Percentiles rank a stretch among this genome's conserved stretches.
Conservation (phyloP, 2,888 invertebrate genomes). For the Theodoxus fluviatilis region DNA sequence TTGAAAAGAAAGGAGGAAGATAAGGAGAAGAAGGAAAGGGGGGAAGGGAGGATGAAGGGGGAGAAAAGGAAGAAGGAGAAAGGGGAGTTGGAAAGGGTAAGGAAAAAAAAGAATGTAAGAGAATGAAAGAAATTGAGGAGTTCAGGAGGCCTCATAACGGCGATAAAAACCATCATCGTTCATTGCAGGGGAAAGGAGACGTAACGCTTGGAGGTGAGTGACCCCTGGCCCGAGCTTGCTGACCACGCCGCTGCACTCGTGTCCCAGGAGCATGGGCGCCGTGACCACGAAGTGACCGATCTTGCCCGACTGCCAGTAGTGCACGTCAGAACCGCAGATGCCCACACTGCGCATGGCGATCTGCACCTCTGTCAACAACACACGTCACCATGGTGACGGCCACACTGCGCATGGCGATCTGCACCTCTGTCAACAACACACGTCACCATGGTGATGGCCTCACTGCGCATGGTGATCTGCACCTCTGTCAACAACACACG, state of each 20-base stretch:
- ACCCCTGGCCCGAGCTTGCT: slow-evolving; percentile 74
- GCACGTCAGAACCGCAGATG: slow-evolving; percentile 93
- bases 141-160: too few relatives aligned
- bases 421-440: slow-evolving; percentile 74
- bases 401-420: slow-evolving; percentile 86
- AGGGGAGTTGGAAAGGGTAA: too few relatives aligned
- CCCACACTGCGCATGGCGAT: slow-evolving; percentile 89
- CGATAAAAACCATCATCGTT: too few relatives aligned
- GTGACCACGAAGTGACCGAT: slow-evolving; percentile 84
- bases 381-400: slow-evolving; percentile 75
- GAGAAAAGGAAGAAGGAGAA: too few relatives aligned
- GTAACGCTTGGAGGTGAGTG: slow-evolving; percentile 69
- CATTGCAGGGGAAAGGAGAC: background rate
- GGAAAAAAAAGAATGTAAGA: too few relatives aligned
- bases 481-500: slow-evolving; percentile 73
- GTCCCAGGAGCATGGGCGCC: slow-evolving; percentile 92
- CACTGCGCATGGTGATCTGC: slow-evolving; percentile 84
- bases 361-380: slow-evolving; percentile 75
- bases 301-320: slow-evolving; percentile 83
- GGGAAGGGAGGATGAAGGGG: too few relatives aligned
- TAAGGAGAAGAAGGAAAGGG: too few relatives aligned
- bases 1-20: too few relatives aligned
- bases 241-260: slow-evolving; percentile 77
- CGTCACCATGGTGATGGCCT: slow-evolving; percentile 79
- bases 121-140: too few relatives aligned